Base-by-base conservation (phyloP, 2,113 vertebrate species). In the Dryoscopus gambensis region DNA sequence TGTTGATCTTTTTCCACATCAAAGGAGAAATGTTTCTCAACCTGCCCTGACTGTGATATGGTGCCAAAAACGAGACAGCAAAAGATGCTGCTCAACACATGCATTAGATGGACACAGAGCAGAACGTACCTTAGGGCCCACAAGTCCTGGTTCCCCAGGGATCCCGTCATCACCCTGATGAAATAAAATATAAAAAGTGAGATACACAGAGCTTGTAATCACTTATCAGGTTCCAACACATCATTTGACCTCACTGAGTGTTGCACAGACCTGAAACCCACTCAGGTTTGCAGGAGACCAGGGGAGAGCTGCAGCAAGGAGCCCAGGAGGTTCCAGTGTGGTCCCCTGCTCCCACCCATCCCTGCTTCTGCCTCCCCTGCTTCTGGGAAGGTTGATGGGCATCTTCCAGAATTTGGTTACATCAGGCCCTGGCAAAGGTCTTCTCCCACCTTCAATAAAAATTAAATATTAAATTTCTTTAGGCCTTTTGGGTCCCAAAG, bases 121-220 rank as follows among this genome's bases (percentile, higher is more conserved):
- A 73, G 81, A 76, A 88, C 31, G 2, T 55, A 98, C 99, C 98
- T 99, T 99, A 52, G 92, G 79, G 47, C 99, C 99, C 52, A 96
- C 96, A 13, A 94, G 95, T 67, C 99, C 99, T 90, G 98, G 97
- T 35, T 98, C 97, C 80, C 99, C 98, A 10, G 98, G 97, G 9
- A 88, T 96, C 33, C 99, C 99, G 13, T 98, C 98, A 57, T 99
- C 98, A 60, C 99, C 99, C 99, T 99, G 96, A 79, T 24, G 53
- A 97, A 70, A 94, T 6, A 90, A 89, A 47, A 90, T 2, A 80
- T 1, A n/a, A 10, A 9, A 57, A 27, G 30, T 55, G 35, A 89
- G 63, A 84, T 8, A 55, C 47, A 33, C 42, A 52, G 27, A 55
- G 23, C 23, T 31, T 6, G 10, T 10, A 57, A 4, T 5, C 20